Conservation (phyloP, 2,888 invertebrate species). For the Cheilosia scutellata region DNA sequence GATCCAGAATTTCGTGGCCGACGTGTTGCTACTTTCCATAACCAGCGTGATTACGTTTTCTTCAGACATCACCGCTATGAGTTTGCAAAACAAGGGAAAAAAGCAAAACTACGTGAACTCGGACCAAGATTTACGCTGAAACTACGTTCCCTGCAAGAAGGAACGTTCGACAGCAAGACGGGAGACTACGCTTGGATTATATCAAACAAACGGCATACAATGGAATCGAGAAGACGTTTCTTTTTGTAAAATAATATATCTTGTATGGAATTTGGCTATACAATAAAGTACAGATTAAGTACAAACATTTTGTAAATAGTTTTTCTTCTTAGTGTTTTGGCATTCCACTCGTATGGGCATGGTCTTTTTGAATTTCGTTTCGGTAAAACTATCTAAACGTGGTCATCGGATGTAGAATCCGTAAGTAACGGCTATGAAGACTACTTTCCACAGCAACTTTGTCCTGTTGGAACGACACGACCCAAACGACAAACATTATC, state of each 20-base stretch:
- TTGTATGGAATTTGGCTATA: neutral
- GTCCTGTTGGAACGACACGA: too few species aligned
- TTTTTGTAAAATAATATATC: constrained; percentile 90
- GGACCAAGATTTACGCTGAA: constrained; percentile 98
- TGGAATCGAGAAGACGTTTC: constrained; percentile 97
- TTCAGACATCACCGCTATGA: constrained; percentile 99
- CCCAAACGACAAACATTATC: too few species aligned
- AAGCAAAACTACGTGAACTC: constrained; percentile 93
- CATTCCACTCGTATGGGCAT: neutral
- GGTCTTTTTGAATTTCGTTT: too few species aligned
- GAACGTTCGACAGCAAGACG: constrained; percentile 97
- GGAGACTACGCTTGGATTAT: constrained; percentile 99
- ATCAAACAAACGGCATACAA: constrained; percentile 94
- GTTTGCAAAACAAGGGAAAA: constrained; percentile 91
- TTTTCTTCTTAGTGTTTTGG: neutral
- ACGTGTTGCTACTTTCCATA: constrained; percentile 98
- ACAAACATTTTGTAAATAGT: neutral
- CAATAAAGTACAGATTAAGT: constrained; percentile 47
- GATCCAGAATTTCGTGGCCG: constrained; percentile 97
- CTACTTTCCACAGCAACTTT: too few species aligned
- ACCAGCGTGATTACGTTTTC: constrained; percentile 99
- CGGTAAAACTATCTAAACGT: too few species aligned
- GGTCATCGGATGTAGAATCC: too few species aligned
- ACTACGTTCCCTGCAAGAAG: constrained; percentile 96
- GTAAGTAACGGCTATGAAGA: too few species aligned